Evolutionary conservation across 2,888 invertebrate genomes (phyloP).

Genomic region (Oligia fasciuncula): DNA sequence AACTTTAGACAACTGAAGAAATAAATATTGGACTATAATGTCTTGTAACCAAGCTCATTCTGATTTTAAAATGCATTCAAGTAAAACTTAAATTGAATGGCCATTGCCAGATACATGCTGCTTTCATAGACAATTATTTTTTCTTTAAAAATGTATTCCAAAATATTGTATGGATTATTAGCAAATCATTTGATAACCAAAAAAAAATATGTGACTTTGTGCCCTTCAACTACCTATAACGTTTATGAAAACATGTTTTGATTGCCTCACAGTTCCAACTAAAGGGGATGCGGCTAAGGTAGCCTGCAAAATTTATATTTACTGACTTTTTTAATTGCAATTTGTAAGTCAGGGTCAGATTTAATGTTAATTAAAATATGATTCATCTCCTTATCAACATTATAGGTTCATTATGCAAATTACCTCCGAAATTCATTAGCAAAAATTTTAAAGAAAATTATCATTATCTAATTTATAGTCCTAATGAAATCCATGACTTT

Average conservation of each 20-base stretch:
- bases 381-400: neutral
- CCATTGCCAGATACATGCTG: too few species aligned
- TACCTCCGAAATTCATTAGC: too few species aligned
- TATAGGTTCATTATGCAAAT: neutral
- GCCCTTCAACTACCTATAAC: neutral
- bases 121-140: neutral
- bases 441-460: too few species aligned
- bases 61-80: neutral
- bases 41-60: conserved; percentile 1
- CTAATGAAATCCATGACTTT: neutral
- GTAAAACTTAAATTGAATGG: too few species aligned
- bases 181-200: neutral
- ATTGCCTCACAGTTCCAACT: neutral
- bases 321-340: too few species aligned
- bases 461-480: too few species aligned
- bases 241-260: neutral
- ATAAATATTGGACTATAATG: neutral
- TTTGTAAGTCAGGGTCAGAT: neutral
- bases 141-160: neutral
- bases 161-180: neutral
- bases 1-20: neutral
- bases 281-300: too few species aligned
- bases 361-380: neutral
- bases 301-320: too few species aligned
- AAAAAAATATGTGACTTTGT: too few species aligned